Base-by-base conservation (phyloP, 2,888 invertebrate species). In the Drosophila robusta region DNA sequence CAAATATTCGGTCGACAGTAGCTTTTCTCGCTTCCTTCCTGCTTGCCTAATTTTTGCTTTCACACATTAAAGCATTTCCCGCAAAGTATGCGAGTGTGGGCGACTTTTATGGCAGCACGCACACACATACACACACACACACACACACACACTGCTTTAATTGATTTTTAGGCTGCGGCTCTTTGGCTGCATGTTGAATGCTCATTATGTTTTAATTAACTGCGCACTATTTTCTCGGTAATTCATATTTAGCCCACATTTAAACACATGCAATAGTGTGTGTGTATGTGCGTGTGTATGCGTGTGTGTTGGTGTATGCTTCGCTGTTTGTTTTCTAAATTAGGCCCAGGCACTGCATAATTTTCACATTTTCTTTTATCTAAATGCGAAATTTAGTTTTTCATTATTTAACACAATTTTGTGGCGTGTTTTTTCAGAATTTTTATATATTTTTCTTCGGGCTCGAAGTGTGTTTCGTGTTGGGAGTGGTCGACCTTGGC, bases 151-250 rank as follows among this genome's bases (percentile, higher is more conserved):
- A 57, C 44, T 46, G 63, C 52, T 69, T 76, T 72, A 86, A 80
- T 86, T 81, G 81, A 80, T 75, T 78, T 79, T 80, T 70, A 6
- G 57, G 42, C 65, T 49, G 29, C 32, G n/a, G 29, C 11, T 54
- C 1, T 24, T 45, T 24, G 39, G 57, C 51, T 76, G 82, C 89
- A 86, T 89, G 89, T 77, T 73, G 55, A 80, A 75, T 55, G 56
- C 76, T 77, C 83, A 89, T 89, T 89, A 80, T 73, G 70, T 77
- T 87, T 85, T 89, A 88, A 89, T 89, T 89, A 88, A 75, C 87
- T 79, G 74, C 65, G 71, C 80, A 80, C 80, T 76, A 82, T 82
- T 77, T 85, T 79, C 70, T 76, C 62, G 85, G 85, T 80, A 83
- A 84, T 87, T 87, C 78, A 83, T 85, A 85, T 84, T 83, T 78